These are phyloP conservation scores for Cassiopea xamachana DNA, from an alignment of 30 jellyfish, hydroid and myxozoan species.

Conservation along the genomic window DNA sequence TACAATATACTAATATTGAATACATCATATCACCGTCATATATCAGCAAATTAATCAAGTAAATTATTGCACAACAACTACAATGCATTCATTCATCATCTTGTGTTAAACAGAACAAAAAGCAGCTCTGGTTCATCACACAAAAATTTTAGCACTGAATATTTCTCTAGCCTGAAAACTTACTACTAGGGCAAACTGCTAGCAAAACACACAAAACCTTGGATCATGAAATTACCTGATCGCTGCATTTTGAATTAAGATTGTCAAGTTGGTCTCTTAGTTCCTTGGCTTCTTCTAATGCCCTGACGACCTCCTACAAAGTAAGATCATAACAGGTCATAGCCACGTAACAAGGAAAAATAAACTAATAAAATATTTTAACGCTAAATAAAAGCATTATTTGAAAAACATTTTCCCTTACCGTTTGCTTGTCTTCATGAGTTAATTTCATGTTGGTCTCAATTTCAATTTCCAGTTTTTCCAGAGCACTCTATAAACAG, in stretches of 20 bases:
- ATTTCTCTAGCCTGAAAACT: neutral
- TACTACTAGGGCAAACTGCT: neutral
- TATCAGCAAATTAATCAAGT: too few relatives aligned
- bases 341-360: too few relatives aligned
- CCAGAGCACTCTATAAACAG: slow-evolving; percentile 72
- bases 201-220: neutral
- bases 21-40: too few relatives aligned
- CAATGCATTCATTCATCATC: too few relatives aligned
- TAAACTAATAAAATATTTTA: too few relatives aligned
- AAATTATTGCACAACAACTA: too few relatives aligned
- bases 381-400: too few relatives aligned
- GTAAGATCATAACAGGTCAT: neutral
- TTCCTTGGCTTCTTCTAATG: slow-evolving; percentile 78
- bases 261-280: slow-evolving; percentile 78
- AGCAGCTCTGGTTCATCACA: too few relatives aligned
- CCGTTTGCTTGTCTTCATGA: slow-evolving; percentile 94
- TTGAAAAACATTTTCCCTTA: neutral
- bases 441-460: slow-evolving; percentile 81
- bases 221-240: slow-evolving; percentile 49
- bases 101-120: too few relatives aligned
- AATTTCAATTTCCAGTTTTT: slow-evolving; percentile 83
- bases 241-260: slow-evolving; percentile 42
- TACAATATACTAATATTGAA: too few relatives aligned
- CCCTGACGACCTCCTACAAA: slow-evolving; percentile 73
- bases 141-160: too few relatives aligned